These are phyloP conservation scores for Cordylochernes scorpioides DNA, from an alignment of 2,888 invertebrate genomes.

Conservation along the genomic window DNA sequence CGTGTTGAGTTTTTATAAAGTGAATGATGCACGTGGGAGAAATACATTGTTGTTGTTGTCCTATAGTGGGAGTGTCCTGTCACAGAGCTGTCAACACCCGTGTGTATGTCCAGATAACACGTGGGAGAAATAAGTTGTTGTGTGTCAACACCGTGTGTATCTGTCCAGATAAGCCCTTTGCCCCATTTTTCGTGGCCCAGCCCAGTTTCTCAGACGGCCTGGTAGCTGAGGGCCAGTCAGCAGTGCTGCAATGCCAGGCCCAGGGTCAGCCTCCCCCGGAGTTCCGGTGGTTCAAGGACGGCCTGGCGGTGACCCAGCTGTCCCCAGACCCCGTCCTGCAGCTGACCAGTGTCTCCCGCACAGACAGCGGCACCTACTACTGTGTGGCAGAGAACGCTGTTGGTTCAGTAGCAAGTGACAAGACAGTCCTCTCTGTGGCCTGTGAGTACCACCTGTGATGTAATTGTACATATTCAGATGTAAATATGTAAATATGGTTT, in stretches of 20 bases:
- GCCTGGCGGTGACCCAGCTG: conserved; percentile 45
- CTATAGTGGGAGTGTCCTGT: too few relatives aligned
- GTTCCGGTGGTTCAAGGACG: conserved; percentile 75
- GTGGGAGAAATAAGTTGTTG: too few relatives aligned
- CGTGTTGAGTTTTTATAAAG: too few relatives aligned
- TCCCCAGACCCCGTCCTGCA: conserved; percentile 55
- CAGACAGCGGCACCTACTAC: conserved; percentile 68
- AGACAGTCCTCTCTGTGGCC: conserved; percentile 61
- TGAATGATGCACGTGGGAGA: too few relatives aligned
- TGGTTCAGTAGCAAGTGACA: conserved; percentile 72
- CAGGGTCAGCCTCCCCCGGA: conserved; percentile 68
- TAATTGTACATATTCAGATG: too few relatives aligned
- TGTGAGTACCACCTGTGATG: too few relatives aligned
- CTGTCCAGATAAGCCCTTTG: conserved; percentile 30
- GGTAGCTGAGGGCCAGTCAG: conserved; percentile 58
- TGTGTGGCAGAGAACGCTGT: conserved; percentile 72
- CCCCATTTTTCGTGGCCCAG: conserved; percentile 59
- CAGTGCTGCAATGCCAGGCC: conserved; percentile 75
- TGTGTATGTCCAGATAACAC: too few relatives aligned
- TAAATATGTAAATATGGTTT: too few relatives aligned
- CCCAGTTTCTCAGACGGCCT: conserved; percentile 60
- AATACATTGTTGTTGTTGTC: too few relatives aligned
- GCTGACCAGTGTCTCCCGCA: conserved; percentile 47
- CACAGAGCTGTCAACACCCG: too few relatives aligned
- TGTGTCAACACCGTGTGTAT: too few relatives aligned